Conservation (phyloP, 2,797 vertebrate species). For the Somateria mollissima region DNA sequence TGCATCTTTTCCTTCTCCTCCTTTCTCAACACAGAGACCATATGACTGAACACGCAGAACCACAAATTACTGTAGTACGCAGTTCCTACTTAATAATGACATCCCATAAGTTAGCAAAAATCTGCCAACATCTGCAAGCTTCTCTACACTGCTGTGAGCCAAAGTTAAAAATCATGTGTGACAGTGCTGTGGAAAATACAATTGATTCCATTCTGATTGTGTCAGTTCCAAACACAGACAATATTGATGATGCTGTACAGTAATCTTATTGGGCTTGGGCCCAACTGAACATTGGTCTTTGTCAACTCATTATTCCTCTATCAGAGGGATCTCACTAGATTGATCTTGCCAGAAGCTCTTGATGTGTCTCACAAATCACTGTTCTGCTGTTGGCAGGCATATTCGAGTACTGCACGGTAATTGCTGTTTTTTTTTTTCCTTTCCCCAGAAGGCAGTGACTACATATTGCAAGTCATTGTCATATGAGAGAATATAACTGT, state of each 20-base stretch:
- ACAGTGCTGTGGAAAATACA: slow-evolving; percentile 80
- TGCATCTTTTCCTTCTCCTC: slow-evolving; percentile 43
- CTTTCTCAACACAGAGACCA: slow-evolving; percentile 54
- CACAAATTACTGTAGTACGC: slow-evolving; percentile 74
- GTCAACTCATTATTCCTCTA: slow-evolving; percentile 85
- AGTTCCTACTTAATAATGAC: slow-evolving; percentile 79
- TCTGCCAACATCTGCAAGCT: slow-evolving; percentile 81
- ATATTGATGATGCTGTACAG: slow-evolving; percentile 83
- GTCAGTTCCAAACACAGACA: slow-evolving; percentile 82
- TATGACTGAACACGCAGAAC: slow-evolving; percentile 66
- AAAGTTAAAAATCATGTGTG: slow-evolving; percentile 82
- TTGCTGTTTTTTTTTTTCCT: slow-evolving; percentile 71
- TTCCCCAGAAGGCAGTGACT: slow-evolving; percentile 75
- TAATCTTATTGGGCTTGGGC: slow-evolving; percentile 84
- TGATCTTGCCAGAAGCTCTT: slow-evolving; percentile 83
- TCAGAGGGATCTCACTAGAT: slow-evolving; percentile 82
- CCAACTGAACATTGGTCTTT: slow-evolving; percentile 83
- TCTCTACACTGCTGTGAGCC: slow-evolving; percentile 77
- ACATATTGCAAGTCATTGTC: slow-evolving; percentile 75
- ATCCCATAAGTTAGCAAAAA: slow-evolving; percentile 78
- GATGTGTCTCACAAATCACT: slow-evolving; percentile 85
- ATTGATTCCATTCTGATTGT: slow-evolving; percentile 83
- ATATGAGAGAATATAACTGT: slow-evolving; percentile 73
- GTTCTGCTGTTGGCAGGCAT: slow-evolving; percentile 83
- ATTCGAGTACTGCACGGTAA: slow-evolving; percentile 82